Evolutionary conservation across 2,888 invertebrate genomes (phyloP).

Genomic region (Drosophila antonietae): DNA sequence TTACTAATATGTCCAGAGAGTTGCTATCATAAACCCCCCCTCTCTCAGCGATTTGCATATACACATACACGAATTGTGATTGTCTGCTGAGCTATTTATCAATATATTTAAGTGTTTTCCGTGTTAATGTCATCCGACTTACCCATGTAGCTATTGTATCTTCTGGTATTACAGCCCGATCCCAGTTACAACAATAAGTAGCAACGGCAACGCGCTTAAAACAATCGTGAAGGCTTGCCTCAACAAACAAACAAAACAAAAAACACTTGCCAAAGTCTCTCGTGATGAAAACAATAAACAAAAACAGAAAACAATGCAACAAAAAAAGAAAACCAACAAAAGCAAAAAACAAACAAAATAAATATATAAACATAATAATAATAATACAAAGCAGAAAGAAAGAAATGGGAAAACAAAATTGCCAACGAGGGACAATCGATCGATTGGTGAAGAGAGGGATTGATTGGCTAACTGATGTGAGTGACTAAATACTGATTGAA

Average conservation of each 20-base stretch:
- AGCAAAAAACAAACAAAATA: constrained; percentile 5
- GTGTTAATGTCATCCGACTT: constrained; percentile 30
- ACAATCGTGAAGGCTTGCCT: constrained; percentile 35
- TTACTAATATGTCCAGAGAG: constrained; percentile 23
- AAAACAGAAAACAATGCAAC: constrained; percentile 9
- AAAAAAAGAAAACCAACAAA: constrained; percentile 8
- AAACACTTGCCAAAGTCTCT: constrained; percentile 31
- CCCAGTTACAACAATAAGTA: constrained; percentile 28
- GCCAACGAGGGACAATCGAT: constrained; percentile 28
- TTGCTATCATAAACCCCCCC: not conserved
- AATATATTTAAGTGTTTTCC: constrained; percentile 22
- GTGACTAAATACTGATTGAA: not conserved
- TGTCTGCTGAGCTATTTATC: constrained; percentile 35
- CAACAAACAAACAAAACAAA: constrained; percentile 5
- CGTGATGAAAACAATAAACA: constrained; percentile 16
- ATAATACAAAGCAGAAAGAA: constrained; percentile 31
- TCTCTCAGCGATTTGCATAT: constrained; percentile 41
- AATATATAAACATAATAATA: constrained; percentile 5
- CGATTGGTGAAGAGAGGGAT: not conserved
- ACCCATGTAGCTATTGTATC: constrained; percentile 34
- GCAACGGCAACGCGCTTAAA: constrained; percentile 24
- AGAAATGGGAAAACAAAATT: constrained; percentile 33
- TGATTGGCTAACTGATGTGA: not conserved
- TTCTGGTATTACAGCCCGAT: constrained; percentile 17
- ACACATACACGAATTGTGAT: constrained; percentile 22